A percentile compares a stretch with the other conserved stretches of the same genome.
phyloP scores from a whole-genome alignment of 1,140 invertebrate species.

The Ooceraea biroi region DNA sequence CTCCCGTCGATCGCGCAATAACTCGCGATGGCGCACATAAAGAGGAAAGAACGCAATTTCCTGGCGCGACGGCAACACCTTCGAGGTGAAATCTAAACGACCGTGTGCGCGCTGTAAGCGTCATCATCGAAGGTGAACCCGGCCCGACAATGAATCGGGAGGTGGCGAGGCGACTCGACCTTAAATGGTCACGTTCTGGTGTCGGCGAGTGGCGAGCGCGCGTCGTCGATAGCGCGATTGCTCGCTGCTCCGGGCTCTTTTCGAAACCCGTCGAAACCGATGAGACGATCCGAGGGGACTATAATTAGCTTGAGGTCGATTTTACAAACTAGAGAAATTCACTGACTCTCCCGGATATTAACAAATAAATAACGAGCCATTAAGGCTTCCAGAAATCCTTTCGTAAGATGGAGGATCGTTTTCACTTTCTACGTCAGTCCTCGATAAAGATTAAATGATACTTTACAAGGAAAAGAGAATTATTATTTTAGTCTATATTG shows the following conservation, averaged over 20 bases:
- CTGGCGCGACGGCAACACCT: constrained; percentile 24
- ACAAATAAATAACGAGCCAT: too few species aligned
- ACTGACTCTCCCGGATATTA: too few species aligned
- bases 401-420: too few species aligned
- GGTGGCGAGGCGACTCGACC: constrained; percentile 70
- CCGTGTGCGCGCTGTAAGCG: constrained; percentile 27
- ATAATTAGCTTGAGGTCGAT: not conserved
- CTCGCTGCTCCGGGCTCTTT: constrained; percentile 59
- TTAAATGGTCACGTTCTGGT: constrained; percentile 80
- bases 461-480: too few species aligned
- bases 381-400: too few species aligned
- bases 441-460: too few species aligned
- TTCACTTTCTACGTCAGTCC: too few species aligned
- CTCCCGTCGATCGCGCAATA: constrained; percentile 16
- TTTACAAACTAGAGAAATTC: too few species aligned
- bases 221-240: constrained; percentile 72
- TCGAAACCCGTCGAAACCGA: constrained; percentile 58
- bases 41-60: constrained; percentile 55
- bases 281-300: not conserved
- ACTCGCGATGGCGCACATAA: constrained; percentile 15
- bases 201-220: constrained; percentile 37
- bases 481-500: too few species aligned
- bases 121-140: constrained; percentile 66
- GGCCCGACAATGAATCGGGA: constrained; percentile 66
- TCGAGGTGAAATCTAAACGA: constrained; percentile 28